Base-by-base conservation (phyloP, 2,113 vertebrate species). In the Xyrauchen texanus region DNA sequence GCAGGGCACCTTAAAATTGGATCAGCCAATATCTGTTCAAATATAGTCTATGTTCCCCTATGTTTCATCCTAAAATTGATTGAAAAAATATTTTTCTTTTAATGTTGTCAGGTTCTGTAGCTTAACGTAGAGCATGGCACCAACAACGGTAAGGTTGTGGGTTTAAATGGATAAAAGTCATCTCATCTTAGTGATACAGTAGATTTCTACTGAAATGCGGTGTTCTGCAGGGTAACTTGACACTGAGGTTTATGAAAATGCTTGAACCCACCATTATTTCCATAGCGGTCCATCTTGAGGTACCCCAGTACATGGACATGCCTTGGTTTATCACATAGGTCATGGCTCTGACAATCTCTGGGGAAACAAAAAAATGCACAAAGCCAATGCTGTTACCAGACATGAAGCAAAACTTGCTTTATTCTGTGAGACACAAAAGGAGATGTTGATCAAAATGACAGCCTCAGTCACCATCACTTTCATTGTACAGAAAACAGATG, bases 251-350 rank as follows among this genome's bases (percentile, higher is more conserved):
- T 49, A 21, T n/a, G 52, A 60, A 21, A 65, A 53, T 58, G 13
- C 11, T 67, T 1, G 5, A 4, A 53, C 75, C 92, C 88, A 97
- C 98, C 98, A 98, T 98, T 88, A 99, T 99, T 92, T 99, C 98
- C 96, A 98, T 98, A 0, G 96, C 96, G 0, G 95, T 98, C 98
- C 98, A 99, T 64, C 98, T 93, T 0, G 98, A 99, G 0, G 98
- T 99, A 2, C 98, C 98, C 98, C 98, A 99, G 92, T 99, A 99
- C 98, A 99, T 98, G 0, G 96, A 93, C 98, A 99, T 99, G 42
- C 98, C 98, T 83, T 98, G 97, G 86, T 99, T 98, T 76, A 99
- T 99, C 16, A 99, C 96, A 0, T 97, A 94, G 0, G 97, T 98
- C 98, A 99, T 99, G 0, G 98, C 98, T 7, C 98, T 93, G 53